phyloP scores from a whole-genome alignment of 1,140 invertebrate genomes.

The Saccostrea echinata region DNA sequence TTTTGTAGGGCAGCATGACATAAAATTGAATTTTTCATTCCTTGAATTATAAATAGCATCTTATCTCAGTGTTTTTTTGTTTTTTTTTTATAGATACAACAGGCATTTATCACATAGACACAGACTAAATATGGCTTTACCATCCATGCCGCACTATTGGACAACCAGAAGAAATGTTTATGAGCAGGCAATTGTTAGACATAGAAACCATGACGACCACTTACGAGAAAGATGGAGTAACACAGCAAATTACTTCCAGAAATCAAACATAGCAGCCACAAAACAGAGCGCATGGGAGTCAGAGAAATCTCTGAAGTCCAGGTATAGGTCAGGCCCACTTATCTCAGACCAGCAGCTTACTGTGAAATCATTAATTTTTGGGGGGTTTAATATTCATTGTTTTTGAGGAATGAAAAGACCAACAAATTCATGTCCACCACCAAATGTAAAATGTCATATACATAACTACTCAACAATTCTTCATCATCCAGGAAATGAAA shows the following conservation, averaged over 20 bases:
- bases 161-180: constrained; percentile 76
- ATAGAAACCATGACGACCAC: constrained; percentile 72
- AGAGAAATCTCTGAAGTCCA: constrained; percentile 68
- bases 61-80: neutral
- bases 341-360: no score
- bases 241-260: constrained; percentile 64
- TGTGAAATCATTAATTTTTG: no score
- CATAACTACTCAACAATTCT: no score
- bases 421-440: no score
- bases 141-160: constrained; percentile 73
- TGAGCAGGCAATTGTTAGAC: constrained; percentile 74
- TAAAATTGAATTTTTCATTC: no score
- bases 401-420: no score
- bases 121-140: constrained; percentile 71
- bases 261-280: constrained; percentile 63
- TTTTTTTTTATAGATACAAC: neutral
- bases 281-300: constrained; percentile 75
- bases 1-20: no score
- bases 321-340: constrained; percentile 53
- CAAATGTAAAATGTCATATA: no score
- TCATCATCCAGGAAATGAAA: no score
- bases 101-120: neutral
- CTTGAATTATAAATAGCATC: no score
- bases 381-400: no score
- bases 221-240: constrained; percentile 73